phyloP scores from a whole-genome alignment of 2,888 invertebrate species.

The Leptinotarsa rubiginosa region DNA sequence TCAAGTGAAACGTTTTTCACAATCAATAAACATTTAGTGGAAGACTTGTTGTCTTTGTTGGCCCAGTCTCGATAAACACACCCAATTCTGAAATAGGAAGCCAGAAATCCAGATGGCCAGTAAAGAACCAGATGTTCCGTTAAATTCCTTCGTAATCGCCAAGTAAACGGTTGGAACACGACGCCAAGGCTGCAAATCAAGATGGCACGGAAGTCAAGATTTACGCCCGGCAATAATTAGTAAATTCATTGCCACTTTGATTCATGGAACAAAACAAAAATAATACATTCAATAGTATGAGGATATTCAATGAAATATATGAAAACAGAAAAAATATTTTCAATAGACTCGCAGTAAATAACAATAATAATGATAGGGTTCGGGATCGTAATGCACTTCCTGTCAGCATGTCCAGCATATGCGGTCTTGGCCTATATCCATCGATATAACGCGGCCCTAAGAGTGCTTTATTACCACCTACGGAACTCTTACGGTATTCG shows the following conservation, averaged over 20 bases:
- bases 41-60: not conserved
- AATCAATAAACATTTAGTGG: not conserved
- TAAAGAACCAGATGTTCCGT: constrained; percentile 39
- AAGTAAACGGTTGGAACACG: constrained; percentile 36
- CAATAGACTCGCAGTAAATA: too few species aligned
- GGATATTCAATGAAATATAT: not conserved
- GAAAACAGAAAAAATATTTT: too few species aligned
- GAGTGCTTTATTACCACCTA: too few species aligned
- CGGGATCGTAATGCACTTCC: too few species aligned
- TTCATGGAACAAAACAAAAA: constrained; percentile 44
- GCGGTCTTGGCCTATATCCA: too few species aligned
- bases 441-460: too few species aligned
- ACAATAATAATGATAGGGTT: too few species aligned
- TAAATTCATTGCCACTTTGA: constrained; percentile 52
- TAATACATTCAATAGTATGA: constrained; percentile 10
- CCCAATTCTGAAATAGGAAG: not conserved
- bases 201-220: constrained; percentile 53
- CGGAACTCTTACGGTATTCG: too few species aligned
- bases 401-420: too few species aligned
- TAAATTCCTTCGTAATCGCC: constrained; percentile 40
- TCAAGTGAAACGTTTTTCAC: not conserved
- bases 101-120: constrained; percentile 22
- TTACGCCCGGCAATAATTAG: constrained; percentile 57
- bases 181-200: constrained; percentile 53
- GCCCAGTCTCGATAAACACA: not conserved